Percentiles rank a stretch among this genome's conserved stretches.
Conservation (phyloP, 2,797 vertebrate genomes). For the Brachyrhaphis roseni region DNA sequence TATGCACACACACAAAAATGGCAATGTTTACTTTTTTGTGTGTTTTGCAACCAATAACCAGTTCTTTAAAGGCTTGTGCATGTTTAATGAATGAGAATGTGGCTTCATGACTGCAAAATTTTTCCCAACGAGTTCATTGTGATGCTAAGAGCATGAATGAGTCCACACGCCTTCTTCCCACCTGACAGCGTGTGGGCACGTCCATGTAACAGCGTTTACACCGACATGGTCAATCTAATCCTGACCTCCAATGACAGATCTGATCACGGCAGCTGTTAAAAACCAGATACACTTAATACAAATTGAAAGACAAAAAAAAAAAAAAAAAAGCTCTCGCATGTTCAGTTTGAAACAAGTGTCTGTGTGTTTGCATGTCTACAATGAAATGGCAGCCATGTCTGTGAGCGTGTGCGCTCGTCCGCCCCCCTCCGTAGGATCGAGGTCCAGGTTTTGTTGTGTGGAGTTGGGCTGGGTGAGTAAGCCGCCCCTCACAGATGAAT, state of each 20-base stretch:
- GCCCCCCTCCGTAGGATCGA: slow-evolving; percentile 66
- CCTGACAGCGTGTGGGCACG: slow-evolving; percentile 68
- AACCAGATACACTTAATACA: not conserved
- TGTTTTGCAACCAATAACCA: not conserved
- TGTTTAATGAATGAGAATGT: slow-evolving; percentile 40
- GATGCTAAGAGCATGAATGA: slow-evolving; percentile 62
- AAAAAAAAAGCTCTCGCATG: not conserved
- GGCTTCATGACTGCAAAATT: slow-evolving; percentile 40
- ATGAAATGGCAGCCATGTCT: slow-evolving; percentile 21
- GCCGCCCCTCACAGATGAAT: slow-evolving; percentile 85
- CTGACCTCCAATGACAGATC: slow-evolving; percentile 49
- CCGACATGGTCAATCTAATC: slow-evolving; percentile 42
- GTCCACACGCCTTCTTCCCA: slow-evolving; percentile 69
- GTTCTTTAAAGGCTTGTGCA: not conserved
- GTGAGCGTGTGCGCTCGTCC: slow-evolving; percentile 46
- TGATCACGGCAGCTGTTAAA: slow-evolving; percentile 33
- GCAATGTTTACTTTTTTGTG: not conserved
- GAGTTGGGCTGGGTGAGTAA: slow-evolving; percentile 81
- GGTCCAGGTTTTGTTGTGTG: slow-evolving; percentile 80
- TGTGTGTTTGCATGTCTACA: slow-evolving; percentile 41
- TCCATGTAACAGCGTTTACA: slow-evolving; percentile 53
- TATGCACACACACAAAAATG: not conserved
- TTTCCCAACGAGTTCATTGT: slow-evolving; percentile 58
- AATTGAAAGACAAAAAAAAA: slow-evolving; percentile 1
- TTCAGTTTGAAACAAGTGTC: slow-evolving; percentile 17